phyloP scores from a whole-genome alignment of 1,140 invertebrate species.

The Paracyclopina nana region DNA sequence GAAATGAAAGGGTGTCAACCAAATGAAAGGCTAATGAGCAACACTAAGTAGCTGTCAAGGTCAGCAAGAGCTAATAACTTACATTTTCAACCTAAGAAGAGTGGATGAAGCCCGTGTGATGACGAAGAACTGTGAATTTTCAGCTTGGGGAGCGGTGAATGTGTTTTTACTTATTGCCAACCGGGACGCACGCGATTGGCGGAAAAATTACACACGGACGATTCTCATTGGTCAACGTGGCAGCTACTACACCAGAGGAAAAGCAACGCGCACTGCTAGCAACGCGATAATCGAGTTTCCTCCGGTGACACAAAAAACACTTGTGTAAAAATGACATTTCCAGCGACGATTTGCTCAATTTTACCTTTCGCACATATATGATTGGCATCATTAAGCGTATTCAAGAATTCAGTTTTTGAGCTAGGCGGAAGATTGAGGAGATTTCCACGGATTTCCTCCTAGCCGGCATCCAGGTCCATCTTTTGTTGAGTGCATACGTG shows the following conservation, averaged over 20 bases:
- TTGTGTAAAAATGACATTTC: too few relatives aligned
- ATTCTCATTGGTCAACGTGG: conserved; percentile 14
- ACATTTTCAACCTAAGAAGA: background rate
- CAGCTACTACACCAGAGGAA: background rate
- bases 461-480: too few relatives aligned
- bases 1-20: too few relatives aligned
- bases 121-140: background rate
- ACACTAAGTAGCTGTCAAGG: background rate
- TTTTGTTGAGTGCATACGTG: too few relatives aligned
- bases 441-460: too few relatives aligned
- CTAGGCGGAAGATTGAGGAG: too few relatives aligned
- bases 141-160: background rate
- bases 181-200: background rate
- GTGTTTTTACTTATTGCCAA: background rate
- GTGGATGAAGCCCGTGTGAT: background rate
- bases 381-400: too few relatives aligned
- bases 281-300: background rate
- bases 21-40: too few relatives aligned
- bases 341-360: too few relatives aligned
- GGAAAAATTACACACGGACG: conserved; percentile 10
- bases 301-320: background rate
- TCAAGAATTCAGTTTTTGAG: too few relatives aligned
- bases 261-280: background rate
- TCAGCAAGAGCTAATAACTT: background rate
- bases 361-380: too few relatives aligned